Evolutionary conservation across 2,113 vertebrate species (phyloP).

Genomic region (Melierax canorus): DNA sequence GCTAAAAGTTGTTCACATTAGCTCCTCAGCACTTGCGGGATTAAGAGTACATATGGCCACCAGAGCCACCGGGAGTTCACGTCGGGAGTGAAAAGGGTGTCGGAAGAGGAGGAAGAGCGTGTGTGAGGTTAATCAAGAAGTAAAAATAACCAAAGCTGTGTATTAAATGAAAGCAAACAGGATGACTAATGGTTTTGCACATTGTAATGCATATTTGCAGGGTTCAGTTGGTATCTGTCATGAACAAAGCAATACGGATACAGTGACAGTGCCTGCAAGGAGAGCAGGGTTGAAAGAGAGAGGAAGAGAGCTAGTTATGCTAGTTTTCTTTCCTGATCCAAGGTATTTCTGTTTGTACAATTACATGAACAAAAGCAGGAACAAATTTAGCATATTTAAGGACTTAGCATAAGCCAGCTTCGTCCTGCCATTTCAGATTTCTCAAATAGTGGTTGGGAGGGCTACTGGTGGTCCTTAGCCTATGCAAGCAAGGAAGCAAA

Average conservation of each 20-base stretch:
- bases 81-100: fast-evolving
- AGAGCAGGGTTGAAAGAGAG: not conserved
- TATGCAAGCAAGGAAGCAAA: not conserved
- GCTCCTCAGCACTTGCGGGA: not conserved
- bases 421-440: not conserved
- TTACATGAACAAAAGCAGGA: not conserved
- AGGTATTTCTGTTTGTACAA: not conserved
- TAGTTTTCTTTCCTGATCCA: not conserved
- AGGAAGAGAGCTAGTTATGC: not conserved
- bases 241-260: not conserved
- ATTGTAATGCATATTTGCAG: not conserved
- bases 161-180: not conserved
- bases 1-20: not conserved
- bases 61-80: not conserved
- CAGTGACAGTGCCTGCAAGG: not conserved
- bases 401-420: not conserved
- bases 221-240: not conserved
- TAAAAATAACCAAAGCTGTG: not conserved
- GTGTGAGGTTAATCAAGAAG: not conserved
- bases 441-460: not conserved
- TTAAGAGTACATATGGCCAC: not conserved
- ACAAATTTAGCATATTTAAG: not conserved
- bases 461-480: not conserved
- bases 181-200: not conserved
- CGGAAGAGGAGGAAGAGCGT: not conserved